Evolutionary conservation across 2,888 invertebrate species (phyloP).

Genomic region (Deilephila porcellus): DNA sequence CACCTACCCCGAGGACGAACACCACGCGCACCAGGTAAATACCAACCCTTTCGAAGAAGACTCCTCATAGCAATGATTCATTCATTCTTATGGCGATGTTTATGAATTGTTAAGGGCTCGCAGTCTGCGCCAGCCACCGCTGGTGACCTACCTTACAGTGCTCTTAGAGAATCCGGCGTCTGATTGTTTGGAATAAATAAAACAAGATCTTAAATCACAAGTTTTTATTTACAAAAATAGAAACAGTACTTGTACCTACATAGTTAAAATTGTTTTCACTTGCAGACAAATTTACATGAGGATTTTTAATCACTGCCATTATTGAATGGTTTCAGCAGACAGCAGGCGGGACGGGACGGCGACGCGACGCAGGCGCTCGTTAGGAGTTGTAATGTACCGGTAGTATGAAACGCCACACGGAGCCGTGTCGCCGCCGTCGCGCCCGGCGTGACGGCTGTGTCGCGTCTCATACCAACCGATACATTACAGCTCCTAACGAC

Average conservation of each 20-base stretch:
- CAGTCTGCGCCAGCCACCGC: slow-evolving; percentile 32
- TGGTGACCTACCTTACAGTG: slow-evolving; percentile 29
- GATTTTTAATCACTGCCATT: slow-evolving; percentile 17
- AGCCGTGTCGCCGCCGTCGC: too few species aligned
- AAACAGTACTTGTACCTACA: slow-evolving; percentile 53
- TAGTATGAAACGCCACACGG: too few species aligned
- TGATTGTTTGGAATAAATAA: slow-evolving; percentile 41
- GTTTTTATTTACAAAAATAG: slow-evolving; percentile 83
- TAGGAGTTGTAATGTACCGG: too few species aligned
- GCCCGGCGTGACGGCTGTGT: too few species aligned
- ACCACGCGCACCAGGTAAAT: slow-evolving; percentile 64
- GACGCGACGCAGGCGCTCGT: too few species aligned
- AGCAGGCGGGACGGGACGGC: too few species aligned
- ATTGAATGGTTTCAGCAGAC: not conserved
- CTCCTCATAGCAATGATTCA: slow-evolving; percentile 51
- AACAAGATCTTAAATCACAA: slow-evolving; percentile 47
- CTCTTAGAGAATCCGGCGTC: slow-evolving; percentile 61
- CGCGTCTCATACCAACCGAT: too few species aligned
- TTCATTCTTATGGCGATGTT: slow-evolving; percentile 35
- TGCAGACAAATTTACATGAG: not conserved
- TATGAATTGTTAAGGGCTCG: slow-evolving; percentile 60
- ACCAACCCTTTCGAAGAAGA: slow-evolving; percentile 78
- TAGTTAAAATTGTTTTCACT: slow-evolving; percentile 30
- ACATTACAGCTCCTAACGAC: too few species aligned
- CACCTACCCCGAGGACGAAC: slow-evolving; percentile 72